phyloP scores from a whole-genome alignment of 2,113 vertebrate genomes.

The Eublepharis macularius region DNA sequence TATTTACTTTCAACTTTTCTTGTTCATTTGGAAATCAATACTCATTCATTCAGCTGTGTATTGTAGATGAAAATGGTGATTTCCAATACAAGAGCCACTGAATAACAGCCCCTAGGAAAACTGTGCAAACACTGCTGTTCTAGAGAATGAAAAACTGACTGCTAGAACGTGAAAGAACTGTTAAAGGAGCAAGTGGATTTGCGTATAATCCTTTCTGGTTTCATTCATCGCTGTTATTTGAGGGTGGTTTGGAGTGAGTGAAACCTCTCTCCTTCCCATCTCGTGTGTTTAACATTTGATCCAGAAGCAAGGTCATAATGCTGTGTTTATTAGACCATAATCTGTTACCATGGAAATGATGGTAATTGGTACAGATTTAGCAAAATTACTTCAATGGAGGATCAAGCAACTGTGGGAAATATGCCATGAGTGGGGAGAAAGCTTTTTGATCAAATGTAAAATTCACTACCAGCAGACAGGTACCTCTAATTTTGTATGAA shows the following conservation, averaged over 20 bases:
- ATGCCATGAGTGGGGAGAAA: constrained; percentile 16
- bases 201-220: constrained; percentile 25
- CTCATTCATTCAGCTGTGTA: no score
- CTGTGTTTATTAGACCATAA: constrained; percentile 17
- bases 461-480: neutral
- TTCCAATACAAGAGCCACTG: neutral
- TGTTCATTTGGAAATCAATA: no score
- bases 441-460: constrained; percentile 15
- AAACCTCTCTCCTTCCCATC: neutral
- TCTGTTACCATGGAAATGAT: constrained; percentile 30
- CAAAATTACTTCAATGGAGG: constrained; percentile 38
- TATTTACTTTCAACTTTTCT: no score
- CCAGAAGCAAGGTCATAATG: constrained; percentile 23
- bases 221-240: constrained; percentile 29
- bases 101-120: neutral
- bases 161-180: constrained; percentile 21
- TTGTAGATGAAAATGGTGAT: neutral
- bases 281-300: constrained; percentile 26
- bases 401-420: constrained; percentile 9
- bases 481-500: constrained; percentile 5
- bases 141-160: neutral
- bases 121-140: neutral
- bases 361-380: constrained; percentile 31
- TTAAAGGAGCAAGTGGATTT: constrained; percentile 34
- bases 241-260: constrained; percentile 26